These are phyloP conservation scores for Megalonaias nervosa DNA, from an alignment of 1,140 invertebrate species.

Conservation along the genomic window DNA sequence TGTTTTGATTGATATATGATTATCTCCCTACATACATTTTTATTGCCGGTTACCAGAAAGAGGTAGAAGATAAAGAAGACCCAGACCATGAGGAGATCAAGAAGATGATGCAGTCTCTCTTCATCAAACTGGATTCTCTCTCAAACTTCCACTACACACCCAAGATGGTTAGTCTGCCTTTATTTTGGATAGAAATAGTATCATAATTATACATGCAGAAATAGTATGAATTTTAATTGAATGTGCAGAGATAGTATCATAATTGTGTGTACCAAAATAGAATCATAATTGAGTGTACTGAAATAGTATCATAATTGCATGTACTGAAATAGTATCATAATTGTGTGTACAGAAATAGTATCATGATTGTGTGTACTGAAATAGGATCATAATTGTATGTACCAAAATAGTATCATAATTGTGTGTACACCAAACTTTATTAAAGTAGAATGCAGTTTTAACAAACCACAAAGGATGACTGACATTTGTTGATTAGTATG, in stretches of 20 bases:
- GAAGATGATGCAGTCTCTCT: constrained; percentile 83
- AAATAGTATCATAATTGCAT: too few species aligned
- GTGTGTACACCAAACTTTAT: not conserved
- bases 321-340: too few species aligned
- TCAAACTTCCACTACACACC: constrained; percentile 97
- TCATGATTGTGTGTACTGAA: too few species aligned
- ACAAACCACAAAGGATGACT: too few species aligned
- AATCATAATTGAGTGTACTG: not conserved
- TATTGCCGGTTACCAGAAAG: constrained; percentile 60
- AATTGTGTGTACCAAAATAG: not conserved
- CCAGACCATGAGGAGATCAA: constrained; percentile 82
- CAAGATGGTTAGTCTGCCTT: constrained; percentile 77
- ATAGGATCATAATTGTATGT: too few species aligned
- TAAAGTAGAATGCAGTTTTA: too few species aligned
- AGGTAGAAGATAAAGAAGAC: constrained; percentile 76
- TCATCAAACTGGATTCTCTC: constrained; percentile 91
- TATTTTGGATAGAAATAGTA: not conserved
- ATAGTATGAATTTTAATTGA: not conserved
- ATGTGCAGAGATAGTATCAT: not conserved
- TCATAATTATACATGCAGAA: not conserved
- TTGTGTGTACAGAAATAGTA: too few species aligned
- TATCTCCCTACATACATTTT: too few species aligned
- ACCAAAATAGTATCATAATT: not conserved
- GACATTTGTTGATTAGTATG: too few species aligned
- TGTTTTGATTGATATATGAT: too few species aligned